These are phyloP conservation scores for Nibea albiflora DNA, from an alignment of 2,113 vertebrate species.

Conservation along the genomic window DNA sequence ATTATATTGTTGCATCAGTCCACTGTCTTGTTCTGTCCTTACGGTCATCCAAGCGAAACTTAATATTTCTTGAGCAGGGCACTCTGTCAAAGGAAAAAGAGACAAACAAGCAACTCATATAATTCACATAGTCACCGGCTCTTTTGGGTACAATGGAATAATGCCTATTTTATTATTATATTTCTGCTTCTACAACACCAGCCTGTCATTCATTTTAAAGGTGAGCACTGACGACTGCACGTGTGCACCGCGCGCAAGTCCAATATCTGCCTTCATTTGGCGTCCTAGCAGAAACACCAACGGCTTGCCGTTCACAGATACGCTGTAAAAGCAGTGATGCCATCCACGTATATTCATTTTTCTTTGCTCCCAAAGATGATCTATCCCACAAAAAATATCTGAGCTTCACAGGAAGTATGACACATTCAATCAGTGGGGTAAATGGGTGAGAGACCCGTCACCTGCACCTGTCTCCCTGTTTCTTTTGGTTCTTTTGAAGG, in stretches of 20 bases:
- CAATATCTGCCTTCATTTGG: slow-evolving; percentile 27
- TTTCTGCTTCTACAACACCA: slow-evolving; percentile 24
- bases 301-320: slow-evolving; percentile 36
- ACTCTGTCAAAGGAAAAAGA: slow-evolving; percentile 39
- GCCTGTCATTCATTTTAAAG: slow-evolving; percentile 37
- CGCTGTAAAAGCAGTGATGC: slow-evolving; percentile 27
- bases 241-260: slow-evolving; percentile 32
- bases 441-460: slow-evolving; percentile 25
- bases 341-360: slow-evolving; percentile 40
- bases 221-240: slow-evolving; percentile 4
- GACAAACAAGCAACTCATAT: slow-evolving; percentile 28
- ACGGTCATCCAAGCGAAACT: slow-evolving; percentile 29
- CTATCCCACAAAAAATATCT: slow-evolving; percentile 29
- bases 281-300: slow-evolving; percentile 36
- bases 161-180: not conserved
- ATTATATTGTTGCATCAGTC: slow-evolving; percentile 44
- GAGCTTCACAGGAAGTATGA: slow-evolving; percentile 32
- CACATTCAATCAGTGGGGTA: slow-evolving; percentile 42
- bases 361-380: slow-evolving; percentile 21
- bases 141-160: not conserved
- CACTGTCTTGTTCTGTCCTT: slow-evolving; percentile 37
- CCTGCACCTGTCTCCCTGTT: slow-evolving; percentile 41
- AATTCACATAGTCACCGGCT: slow-evolving; percentile 21
- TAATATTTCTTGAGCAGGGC: slow-evolving; percentile 31
- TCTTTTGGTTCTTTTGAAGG: slow-evolving; percentile 1